Base-by-base conservation (phyloP, 2,113 vertebrate species). In the Chloropsis cyanopogon region DNA sequence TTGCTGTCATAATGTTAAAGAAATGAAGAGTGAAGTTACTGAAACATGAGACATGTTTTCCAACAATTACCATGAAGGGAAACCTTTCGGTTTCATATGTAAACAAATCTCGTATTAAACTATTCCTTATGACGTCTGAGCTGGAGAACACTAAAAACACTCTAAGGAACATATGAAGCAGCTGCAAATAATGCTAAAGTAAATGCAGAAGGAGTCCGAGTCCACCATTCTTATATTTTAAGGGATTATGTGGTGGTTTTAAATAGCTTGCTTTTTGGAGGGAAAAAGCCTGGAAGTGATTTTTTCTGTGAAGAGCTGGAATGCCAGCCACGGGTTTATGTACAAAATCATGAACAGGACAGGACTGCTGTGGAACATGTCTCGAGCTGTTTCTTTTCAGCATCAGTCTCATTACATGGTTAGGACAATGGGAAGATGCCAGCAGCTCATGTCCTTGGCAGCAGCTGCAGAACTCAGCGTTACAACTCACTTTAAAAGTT, bases 111-210 rank as follows among this genome's bases (percentile, higher is more conserved):
- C 97, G 97, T 28, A 98, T 98, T 78, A 98, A 98, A 54, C 77
- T 99, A 50, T 99, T 97, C 63, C 96, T 99, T 91, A 99, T 99
- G 98, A 99, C 98, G 3, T 99, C 99, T 31, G 99, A 99, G 94
- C 93, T 99, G 79, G 99, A 99, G 86, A 99, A 98, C 95, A 99
- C 98, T 90, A 99, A 98, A 96, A 93, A 20, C 98, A 99, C 18
- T 91, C 98, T 8, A 25, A 76, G 35, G 98, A 99, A 90, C 96
- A 98, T 20, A 85, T 98, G 82, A 98, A 98, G 29, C 99, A 99
- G 85, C 96, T 99, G 79, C 96, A 95, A 33, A 89, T 96, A 21
- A 98, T 98, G 26, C 91, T 98, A n/a, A 95, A 98, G 78, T 98
- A 95, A 96, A 98, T 99, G 77, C 97, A 92, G 44, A 95, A 98